Conservation (phyloP, 2,797 vertebrate genomes). For the Thamnophis elegans region DNA sequence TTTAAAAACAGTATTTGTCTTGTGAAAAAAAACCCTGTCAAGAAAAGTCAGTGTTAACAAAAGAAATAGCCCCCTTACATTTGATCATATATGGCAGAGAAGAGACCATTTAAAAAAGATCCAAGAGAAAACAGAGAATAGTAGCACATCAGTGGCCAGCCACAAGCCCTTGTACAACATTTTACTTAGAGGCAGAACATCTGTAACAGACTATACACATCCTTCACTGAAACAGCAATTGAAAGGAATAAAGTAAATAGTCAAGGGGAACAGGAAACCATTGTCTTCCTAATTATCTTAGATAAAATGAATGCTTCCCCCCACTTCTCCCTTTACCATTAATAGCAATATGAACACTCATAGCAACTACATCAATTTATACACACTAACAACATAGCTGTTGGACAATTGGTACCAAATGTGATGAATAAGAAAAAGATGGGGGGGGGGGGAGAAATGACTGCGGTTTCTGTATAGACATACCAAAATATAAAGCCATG, state of each 20-base stretch:
- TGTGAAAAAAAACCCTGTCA: constrained; percentile 73
- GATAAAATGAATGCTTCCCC: constrained; percentile 76
- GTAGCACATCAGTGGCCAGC: constrained; percentile 79
- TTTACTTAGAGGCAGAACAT: constrained; percentile 81
- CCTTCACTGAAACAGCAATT: constrained; percentile 74
- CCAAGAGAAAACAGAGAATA: constrained; percentile 21
- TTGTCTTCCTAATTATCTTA: constrained; percentile 48
- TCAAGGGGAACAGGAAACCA: constrained; percentile 48
- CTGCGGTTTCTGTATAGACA: constrained; percentile 60
- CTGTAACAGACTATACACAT: constrained; percentile 79
- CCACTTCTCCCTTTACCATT: constrained; percentile 39
- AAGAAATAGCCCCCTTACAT: constrained; percentile 49
- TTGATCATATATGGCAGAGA: constrained; percentile 61
- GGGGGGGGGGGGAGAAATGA: constrained; percentile 40
- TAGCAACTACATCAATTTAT: constrained; percentile 59
- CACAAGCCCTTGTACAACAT: constrained; percentile 80
- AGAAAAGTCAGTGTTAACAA: constrained; percentile 60
- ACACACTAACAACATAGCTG: constrained; percentile 56
- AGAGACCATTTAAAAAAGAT: constrained; percentile 45
- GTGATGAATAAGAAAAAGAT: constrained; percentile 54
- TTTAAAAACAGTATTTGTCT: constrained; percentile 68
- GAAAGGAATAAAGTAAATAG: constrained; percentile 69
- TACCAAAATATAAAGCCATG: constrained; percentile 72
- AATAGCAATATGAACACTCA: constrained; percentile 54
- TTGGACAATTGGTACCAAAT: constrained; percentile 48